phyloP scores from a whole-genome alignment of 2,797 vertebrate species.

The Tenualosa thibaudeaui region DNA sequence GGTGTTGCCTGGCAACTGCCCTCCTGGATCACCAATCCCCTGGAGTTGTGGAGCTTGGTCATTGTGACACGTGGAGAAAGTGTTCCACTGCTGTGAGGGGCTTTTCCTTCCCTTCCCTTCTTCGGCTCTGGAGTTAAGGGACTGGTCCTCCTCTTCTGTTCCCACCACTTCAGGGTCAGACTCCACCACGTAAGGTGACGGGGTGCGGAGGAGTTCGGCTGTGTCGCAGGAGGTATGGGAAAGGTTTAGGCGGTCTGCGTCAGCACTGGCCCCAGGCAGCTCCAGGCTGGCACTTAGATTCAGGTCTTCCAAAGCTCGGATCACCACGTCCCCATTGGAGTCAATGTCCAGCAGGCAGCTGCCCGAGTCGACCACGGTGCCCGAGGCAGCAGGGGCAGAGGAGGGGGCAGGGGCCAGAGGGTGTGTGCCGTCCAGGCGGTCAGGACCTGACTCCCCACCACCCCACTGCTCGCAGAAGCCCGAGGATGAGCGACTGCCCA shows the following conservation, averaged over 20 bases:
- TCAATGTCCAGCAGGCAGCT: slow-evolving; percentile 74
- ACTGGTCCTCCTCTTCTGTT: neutral
- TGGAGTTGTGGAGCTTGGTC: slow-evolving; percentile 15
- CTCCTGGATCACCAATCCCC: neutral
- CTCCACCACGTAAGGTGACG: slow-evolving; percentile 54
- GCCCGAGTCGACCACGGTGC: slow-evolving; percentile 57
- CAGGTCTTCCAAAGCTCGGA: slow-evolving; percentile 66
- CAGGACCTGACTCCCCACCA: slow-evolving; percentile 45
- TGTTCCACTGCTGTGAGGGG: slow-evolving; percentile 31
- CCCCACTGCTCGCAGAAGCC: slow-evolving; percentile 75
- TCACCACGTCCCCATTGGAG: slow-evolving; percentile 70
- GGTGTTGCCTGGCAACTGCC: slow-evolving; percentile 39
- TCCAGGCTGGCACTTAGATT: slow-evolving; percentile 61
- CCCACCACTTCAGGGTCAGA: slow-evolving; percentile 53
- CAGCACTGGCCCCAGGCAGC: slow-evolving; percentile 30
- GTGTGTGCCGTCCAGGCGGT: slow-evolving; percentile 49
- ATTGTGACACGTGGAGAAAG: slow-evolving; percentile 30
- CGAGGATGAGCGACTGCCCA: slow-evolving; percentile 75
- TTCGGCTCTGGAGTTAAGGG: neutral
- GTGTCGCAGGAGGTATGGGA: slow-evolving; percentile 61
- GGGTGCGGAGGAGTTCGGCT: slow-evolving; percentile 59
- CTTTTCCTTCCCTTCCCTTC: neutral
- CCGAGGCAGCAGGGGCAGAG: neutral
- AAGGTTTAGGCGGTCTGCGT: slow-evolving; percentile 30
- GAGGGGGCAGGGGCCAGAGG: slow-evolving; percentile 25